phyloP scores from a whole-genome alignment of 1,140 invertebrate genomes.

The Cyphomyrmex costatus region DNA sequence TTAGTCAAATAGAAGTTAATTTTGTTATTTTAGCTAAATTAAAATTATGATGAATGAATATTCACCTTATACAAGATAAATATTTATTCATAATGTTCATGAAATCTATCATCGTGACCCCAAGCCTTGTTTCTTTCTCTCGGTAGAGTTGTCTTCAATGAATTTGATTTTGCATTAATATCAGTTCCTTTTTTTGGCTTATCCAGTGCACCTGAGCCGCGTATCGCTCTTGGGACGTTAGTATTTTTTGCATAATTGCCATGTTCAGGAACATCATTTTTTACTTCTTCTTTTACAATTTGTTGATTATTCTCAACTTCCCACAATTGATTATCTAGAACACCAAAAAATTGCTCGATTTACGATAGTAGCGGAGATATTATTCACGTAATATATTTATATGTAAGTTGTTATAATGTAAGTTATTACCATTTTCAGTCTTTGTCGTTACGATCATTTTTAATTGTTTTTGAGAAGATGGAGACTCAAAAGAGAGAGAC shows the following conservation, averaged over 20 bases:
- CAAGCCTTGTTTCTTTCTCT: constrained; percentile 37
- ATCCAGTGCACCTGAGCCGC: constrained; percentile 23
- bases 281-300: constrained; percentile 13
- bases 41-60: constrained; percentile 16
- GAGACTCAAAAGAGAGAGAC: constrained; percentile 26
- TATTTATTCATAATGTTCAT: constrained; percentile 50
- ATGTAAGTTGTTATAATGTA: not conserved
- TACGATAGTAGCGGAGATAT: not conserved
- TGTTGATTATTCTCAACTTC: constrained; percentile 22
- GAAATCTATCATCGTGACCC: constrained; percentile 61
- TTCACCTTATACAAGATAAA: not conserved
- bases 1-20: not conserved
- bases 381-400: not conserved
- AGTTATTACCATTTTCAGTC: constrained; percentile 38
- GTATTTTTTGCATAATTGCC: constrained; percentile 8
- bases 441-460: not conserved
- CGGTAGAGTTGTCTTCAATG: not conserved
- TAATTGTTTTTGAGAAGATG: constrained; percentile 18
- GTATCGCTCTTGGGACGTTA: constrained; percentile 47
- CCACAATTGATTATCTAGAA: constrained; percentile 26
- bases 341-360: not conserved
- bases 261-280: not conserved
- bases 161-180: constrained; percentile 35
- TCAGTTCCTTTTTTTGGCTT: not conserved
- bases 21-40: not conserved